phyloP scores from a whole-genome alignment of 1,140 invertebrate species.

The Bombus balteatus region DNA sequence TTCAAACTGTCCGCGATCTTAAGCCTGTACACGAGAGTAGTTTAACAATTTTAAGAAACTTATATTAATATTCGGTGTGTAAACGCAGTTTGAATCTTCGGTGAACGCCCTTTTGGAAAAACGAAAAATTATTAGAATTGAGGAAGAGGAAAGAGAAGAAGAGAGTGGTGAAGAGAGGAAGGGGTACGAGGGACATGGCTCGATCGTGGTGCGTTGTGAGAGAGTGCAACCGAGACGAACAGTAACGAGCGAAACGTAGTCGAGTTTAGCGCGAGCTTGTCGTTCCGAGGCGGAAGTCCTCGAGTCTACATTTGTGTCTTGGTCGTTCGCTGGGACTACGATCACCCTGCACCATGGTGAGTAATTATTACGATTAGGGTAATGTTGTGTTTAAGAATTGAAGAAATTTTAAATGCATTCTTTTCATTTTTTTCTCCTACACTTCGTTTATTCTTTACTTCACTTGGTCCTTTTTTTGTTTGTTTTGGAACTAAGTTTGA shows the following conservation, averaged over 20 bases:
- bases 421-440: background rate
- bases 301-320: background rate
- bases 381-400: background rate
- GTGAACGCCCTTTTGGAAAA: background rate
- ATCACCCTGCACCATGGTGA: conserved; percentile 62
- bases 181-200: conserved; percentile 57
- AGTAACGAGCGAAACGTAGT: conserved; percentile 48
- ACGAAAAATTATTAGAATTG: background rate
- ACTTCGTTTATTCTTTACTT: too few species aligned
- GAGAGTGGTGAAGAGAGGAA: background rate
- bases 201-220: conserved; percentile 73
- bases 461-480: too few species aligned
- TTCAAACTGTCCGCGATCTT: conserved; percentile 78
- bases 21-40: conserved; percentile 50
- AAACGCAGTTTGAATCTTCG: background rate
- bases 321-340: background rate
- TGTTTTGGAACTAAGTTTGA: too few species aligned
- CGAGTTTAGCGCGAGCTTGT: conserved; percentile 19
- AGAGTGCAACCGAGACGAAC: conserved; percentile 64
- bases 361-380: conserved; percentile 5
- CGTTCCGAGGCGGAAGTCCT: conserved; percentile 6
- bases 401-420: background rate
- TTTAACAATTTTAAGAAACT: conserved; percentile 11
- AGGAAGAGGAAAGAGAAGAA: background rate
- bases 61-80: conserved; percentile 12